Base-by-base conservation (phyloP, 2,888 invertebrate genomes). In the Hirtodrosophila trivittata region DNA sequence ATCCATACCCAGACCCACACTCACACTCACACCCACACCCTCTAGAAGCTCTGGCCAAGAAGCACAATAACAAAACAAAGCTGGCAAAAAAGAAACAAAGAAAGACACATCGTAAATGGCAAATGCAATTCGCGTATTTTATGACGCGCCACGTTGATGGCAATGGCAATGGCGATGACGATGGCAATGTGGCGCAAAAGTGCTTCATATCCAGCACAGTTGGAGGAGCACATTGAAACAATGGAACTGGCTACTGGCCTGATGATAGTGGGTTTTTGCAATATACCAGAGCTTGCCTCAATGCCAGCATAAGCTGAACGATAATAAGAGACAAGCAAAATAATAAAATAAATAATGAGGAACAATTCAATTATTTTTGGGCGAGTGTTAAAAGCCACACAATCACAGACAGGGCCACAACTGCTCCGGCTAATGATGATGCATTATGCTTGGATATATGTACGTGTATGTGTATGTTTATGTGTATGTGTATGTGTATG, bases 71-170 rank as follows among this genome's bases (percentile, higher is more conserved):
- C 64, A 46, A 43, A 41, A 52, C 42, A 16, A 42, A 25, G 50
- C 42, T 30, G 32, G 26, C 30, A 57, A 42, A 57, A 46, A 45
- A 43, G 39, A 66, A 66, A 66, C 51, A 60, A 73, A 73, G 56
- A 77, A 70, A 84, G 67, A 84, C 82, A 87, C 87, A 77, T 83
- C 82, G 82, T 83, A 83, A 83, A 83, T 87, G 82, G 82, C 56
- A 85, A 85, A 85, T 85, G 84, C 88, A 87, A 85, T 85, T 85
- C 84, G 88, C 88, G 84, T 82, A 87, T 87, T 87, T 84, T 84
- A 87, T 85, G 88, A 87, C 66, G 86, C 87, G 85, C 68, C 80
- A 84, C 66, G 84, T 86, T 87, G 86, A 86, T 81, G 86, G 70
- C 70, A 32, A 62, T 47, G 68, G 68, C 67, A 18, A 55, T 35